Base-by-base conservation (phyloP, 2,888 invertebrate genomes). In the Athripsodes cinereus region DNA sequence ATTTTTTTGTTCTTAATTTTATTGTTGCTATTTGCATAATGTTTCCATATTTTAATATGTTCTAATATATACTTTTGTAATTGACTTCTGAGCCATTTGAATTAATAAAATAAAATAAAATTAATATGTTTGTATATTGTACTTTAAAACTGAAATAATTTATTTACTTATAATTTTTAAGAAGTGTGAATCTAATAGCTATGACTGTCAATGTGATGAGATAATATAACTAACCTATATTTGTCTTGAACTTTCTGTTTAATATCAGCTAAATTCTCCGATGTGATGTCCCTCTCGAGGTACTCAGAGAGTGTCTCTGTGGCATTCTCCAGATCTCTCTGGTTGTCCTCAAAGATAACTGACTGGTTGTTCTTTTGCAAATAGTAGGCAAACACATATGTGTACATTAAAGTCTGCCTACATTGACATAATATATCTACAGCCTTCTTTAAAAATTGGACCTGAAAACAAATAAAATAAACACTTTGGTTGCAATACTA, bases 211-310 rank as follows among this genome's bases (percentile, higher is more conserved):
- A n/a, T n/a, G n/a, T n/a, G n/a, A n/a, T n/a, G n/a, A n/a, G n/a
- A n/a, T n/a, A n/a, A n/a, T 22, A 26, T 40, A 8, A 40, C 71
- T 70, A 68, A 93, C 93, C 94, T 90, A 78, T 93, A 95, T 80
- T 96, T 96, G 73, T 97, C 96, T 80, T 96, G 95, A 69, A 98
- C 97, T 80, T 96, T 97, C 78, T 98, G 97, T 77, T 98, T 98
- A 73, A 98, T 95, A 72, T 95, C 95, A 66, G 92, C 91, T 69
- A 98, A 83, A 81, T 97, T 96, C 78, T 97, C 96, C 69, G 91
- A 91, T 65, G 96, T 96, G 73, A 98, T 95, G 78, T 99, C 97
- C 70, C 96, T 82, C 81, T 99, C 98, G 68, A 99, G 84, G 79
- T 96, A 97, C 79, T 96, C 97, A 21, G 96, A 96, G 66, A 99